Conservation (phyloP, 2,888 invertebrate species). For the Stramonita haemastoma region DNA sequence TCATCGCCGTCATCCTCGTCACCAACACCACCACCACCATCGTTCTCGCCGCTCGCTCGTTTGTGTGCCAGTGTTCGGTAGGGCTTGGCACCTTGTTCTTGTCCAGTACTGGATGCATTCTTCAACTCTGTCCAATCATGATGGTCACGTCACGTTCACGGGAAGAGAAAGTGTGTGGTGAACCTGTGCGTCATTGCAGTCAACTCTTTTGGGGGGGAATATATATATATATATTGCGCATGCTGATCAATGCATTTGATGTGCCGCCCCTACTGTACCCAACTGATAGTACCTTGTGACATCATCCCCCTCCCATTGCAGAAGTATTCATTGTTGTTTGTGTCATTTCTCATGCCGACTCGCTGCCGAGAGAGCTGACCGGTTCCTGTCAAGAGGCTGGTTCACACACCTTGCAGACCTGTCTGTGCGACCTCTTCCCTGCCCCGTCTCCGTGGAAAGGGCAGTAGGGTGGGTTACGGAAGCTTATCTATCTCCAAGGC, state of each 20-base stretch:
- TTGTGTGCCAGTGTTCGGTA: background rate
- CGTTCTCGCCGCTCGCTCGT: background rate
- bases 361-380: too few species aligned
- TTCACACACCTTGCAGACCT: background rate
- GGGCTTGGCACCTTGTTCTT: too few species aligned
- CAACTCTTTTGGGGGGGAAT: background rate
- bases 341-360: background rate
- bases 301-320: background rate
- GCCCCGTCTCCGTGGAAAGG: too few species aligned
- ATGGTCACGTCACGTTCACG: too few species aligned
- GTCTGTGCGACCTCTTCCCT: too few species aligned
- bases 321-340: background rate
- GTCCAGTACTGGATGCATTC: background rate
- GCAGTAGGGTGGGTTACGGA: too few species aligned
- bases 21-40: background rate
- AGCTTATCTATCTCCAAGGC: too few species aligned
- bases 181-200: background rate
- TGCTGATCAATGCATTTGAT: constrained; percentile 24
- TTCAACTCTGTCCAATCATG: constrained; percentile 4
- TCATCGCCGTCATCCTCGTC: background rate
- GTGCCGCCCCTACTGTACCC: too few species aligned
- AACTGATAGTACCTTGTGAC: background rate
- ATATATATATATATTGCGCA: background rate
- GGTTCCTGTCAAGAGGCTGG: background rate
- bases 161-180: background rate